phyloP scores from a whole-genome alignment of 1,140 invertebrate genomes.

The Drosophila miranda region DNA sequence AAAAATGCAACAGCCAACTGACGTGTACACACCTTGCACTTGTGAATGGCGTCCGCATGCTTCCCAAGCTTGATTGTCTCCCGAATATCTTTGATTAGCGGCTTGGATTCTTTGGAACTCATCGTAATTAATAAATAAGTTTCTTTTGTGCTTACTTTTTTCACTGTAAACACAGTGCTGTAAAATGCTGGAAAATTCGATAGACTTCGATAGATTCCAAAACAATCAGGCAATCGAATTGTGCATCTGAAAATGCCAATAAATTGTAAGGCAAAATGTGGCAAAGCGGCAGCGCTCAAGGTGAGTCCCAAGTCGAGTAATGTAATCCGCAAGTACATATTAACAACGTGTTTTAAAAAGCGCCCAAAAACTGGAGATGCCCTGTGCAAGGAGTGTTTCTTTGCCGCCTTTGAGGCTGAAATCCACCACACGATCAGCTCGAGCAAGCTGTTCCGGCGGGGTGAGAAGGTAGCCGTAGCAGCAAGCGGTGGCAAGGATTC shows the following conservation, averaged over 20 bases:
- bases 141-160: slow-evolving; percentile 13
- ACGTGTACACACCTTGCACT: slow-evolving; percentile 85
- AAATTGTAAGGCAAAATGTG: slow-evolving; percentile 87
- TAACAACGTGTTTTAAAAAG: slow-evolving; percentile 82
- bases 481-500: slow-evolving; percentile 99
- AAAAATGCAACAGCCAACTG: slow-evolving; percentile 5
- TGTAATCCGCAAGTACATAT: background rate
- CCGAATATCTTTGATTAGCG: slow-evolving; percentile 83
- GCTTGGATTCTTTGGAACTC: slow-evolving; percentile 66
- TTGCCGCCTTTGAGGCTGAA: slow-evolving; percentile 96
- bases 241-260: slow-evolving; percentile 84
- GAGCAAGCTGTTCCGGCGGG: slow-evolving; percentile 92
- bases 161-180: slow-evolving; percentile 3
- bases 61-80: slow-evolving; percentile 88
- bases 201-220: too few species aligned
- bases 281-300: slow-evolving; percentile 88
- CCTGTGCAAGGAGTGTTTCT: slow-evolving; percentile 98
- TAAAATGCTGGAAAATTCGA: background rate
- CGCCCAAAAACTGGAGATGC: slow-evolving; percentile 95
- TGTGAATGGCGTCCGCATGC: slow-evolving; percentile 87
- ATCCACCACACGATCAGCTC: slow-evolving; percentile 96
- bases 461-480: slow-evolving; percentile 96
- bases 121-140: slow-evolving; percentile 42
- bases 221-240: background rate
- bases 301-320: slow-evolving; percentile 79